Base-by-base conservation (phyloP, 2,113 vertebrate species). In the Hipposideros armiger region DNA sequence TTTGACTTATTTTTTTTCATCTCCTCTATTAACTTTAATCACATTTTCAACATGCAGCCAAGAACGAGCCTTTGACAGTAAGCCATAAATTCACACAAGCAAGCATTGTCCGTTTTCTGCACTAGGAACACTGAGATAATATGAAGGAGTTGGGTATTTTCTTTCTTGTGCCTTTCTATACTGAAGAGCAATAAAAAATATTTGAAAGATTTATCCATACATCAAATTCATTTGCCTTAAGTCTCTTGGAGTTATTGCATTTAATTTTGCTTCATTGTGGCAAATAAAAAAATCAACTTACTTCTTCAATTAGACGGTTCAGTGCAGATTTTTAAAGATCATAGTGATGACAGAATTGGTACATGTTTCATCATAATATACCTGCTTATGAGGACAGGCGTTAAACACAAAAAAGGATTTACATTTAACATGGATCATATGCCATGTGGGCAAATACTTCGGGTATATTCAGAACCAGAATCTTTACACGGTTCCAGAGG, bases 11-110 rank as follows among this genome's bases (percentile, higher is more conserved):
- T 36, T 36, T 54, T 54, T 98, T 99, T 96, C 98, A 98, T 98
- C 98, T 98, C 98, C 87, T 98, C 98, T 96, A 90, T 97, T 97
- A 96, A 98, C 98, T 99, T 99, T 97, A 99, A 99, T 98, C 98
- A 98, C 97, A 97, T 97, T 99, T 99, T 99, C 98, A 99, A 98
- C 97, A 98, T 92, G 95, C 97, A 99, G 98, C 98, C 98, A 99
- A 98, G 98, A 99, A 99, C 32, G 98, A 97, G 98, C 98, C 97
- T 97, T 98, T 98, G 98, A 98, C 98, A 98, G 95, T 95, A 92
- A 95, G 98, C 98, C 98, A 98, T 96, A 97, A 97, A 96, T 98
- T 98, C 95, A 98, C 96, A 99, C 98, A 99, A 97, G 97, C 97
- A 96, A 81, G 98, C 98, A 98, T 96, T 99, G 98, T 99, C 97